Evolutionary conservation across 2,797 vertebrate species (phyloP), one percentile per base, ranked within the genome.

Genomic region (Sebastiscus albofasciatus): DNA sequence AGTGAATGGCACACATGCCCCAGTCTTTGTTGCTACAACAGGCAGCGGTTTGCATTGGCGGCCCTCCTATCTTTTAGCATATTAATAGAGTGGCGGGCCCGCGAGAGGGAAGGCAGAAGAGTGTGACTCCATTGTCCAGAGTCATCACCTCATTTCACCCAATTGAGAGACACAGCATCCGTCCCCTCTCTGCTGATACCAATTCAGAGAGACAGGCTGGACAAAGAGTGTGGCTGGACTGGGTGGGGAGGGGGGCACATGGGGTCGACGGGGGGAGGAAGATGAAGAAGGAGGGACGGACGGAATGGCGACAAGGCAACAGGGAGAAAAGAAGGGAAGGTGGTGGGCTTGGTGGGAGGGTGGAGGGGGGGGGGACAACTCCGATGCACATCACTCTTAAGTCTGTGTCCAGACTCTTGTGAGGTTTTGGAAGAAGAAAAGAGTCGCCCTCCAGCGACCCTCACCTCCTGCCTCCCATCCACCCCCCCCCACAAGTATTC

Each of bases 91-190:
- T 96, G 95, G 94, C 87, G 90, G 95, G 95, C 91, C 92, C 87
- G 95, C 92, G 85, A 89, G 93, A 95, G 91, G 94, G 93, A 90
- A 91, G 93, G 94, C 95, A 93, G 94, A 90, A 93, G 96, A 97
- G 96, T 94, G 96, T 96, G 95, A 96, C 95, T 84, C 95, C 92
- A 96, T 97, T 97, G 96, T 96, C 91, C 83, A 54, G 88, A 96
- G 95, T 96, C 96, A 96, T 96, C 96, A 96, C 96, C 96, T 97
- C 96, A 96, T 97, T 96, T 95, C 89, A 87, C 83, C 92, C 96
- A 92, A 96, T 95, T 96, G 96, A 97, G 95, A 95, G 96, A 95
- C 94, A 94, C 94, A 93, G 95, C 95, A 95, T 95, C 94, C 94
- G 94, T 95, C 91, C 94, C 93, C 81, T 94, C 90, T 92, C 91